phyloP scores from a whole-genome alignment of 2,888 invertebrate species.

The Hermaeophaga mercurialis region DNA sequence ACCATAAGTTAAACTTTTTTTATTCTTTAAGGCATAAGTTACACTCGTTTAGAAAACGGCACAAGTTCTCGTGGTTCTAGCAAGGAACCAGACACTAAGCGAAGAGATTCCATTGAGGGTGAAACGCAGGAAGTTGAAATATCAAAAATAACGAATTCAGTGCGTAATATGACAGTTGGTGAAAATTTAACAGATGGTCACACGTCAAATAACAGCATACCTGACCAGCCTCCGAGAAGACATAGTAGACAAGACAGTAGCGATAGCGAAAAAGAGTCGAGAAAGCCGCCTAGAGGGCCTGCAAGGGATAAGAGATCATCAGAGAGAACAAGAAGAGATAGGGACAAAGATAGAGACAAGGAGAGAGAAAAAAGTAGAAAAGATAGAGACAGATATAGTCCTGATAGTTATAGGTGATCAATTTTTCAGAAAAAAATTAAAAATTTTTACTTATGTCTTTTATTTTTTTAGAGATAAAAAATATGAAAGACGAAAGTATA shows the following conservation, averaged over 20 bases:
- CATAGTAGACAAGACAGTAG: constrained; percentile 51
- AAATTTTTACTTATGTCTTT: background rate
- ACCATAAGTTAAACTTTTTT: background rate
- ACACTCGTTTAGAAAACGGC: constrained; percentile 16
- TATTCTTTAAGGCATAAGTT: constrained; percentile 6
- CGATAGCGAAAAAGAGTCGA: constrained; percentile 50
- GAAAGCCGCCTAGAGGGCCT: constrained; percentile 33
- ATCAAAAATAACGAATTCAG: constrained; percentile 45
- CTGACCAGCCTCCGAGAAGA: constrained; percentile 38
- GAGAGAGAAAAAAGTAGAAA: constrained; percentile 36
- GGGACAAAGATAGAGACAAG: constrained; percentile 36
- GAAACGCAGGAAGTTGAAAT: constrained; percentile 44
- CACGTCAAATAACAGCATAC: constrained; percentile 38
- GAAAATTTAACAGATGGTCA: constrained; percentile 49
- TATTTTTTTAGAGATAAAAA: constrained; percentile 40
- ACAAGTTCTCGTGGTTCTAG: constrained; percentile 8
- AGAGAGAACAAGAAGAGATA: constrained; percentile 35
- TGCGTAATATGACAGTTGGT: constrained; percentile 54
- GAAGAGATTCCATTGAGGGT: constrained; percentile 50
- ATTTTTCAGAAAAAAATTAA: background rate
- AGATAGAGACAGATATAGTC: constrained; percentile 36
- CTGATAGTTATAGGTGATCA: constrained; percentile 40
- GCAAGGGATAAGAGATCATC: constrained; percentile 35
- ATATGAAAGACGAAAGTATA: constrained; percentile 48
- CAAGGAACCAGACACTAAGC: constrained; percentile 24